phyloP scores from a whole-genome alignment of 2,888 invertebrate genomes.

The Saturnia pavonia region DNA sequence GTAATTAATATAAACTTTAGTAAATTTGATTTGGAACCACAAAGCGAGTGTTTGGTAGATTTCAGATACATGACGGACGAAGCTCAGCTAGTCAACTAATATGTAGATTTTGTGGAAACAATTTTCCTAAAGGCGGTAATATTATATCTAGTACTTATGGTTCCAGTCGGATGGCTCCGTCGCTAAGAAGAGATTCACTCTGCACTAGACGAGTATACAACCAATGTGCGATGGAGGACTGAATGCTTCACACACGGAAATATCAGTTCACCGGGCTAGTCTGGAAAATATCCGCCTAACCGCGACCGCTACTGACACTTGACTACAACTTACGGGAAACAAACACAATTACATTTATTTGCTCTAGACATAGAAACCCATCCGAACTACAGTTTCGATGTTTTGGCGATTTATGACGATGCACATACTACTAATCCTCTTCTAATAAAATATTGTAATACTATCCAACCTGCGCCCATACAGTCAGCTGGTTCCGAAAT shows the following conservation, averaged over 20 bases:
- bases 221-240: conserved; percentile 89
- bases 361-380: conserved; percentile 88
- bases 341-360: conserved; percentile 91
- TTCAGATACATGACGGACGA: conserved; percentile 93
- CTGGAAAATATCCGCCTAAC: conserved; percentile 92
- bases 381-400: conserved; percentile 88
- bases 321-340: conserved; percentile 84
- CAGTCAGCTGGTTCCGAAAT: conserved; percentile 84
- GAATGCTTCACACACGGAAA: conserved; percentile 85
- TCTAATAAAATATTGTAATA: conserved; percentile 88
- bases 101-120: conserved; percentile 90
- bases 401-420: conserved; percentile 85
- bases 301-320: conserved; percentile 92
- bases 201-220: conserved; percentile 89
- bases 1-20: conserved; percentile 91
- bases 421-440: conserved; percentile 67
- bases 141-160: conserved; percentile 92
- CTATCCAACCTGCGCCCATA: conserved; percentile 87
- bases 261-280: conserved; percentile 93
- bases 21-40: conserved; percentile 87
- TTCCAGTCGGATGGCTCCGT: conserved; percentile 88
- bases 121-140: conserved; percentile 85
- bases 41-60: conserved; percentile 85
- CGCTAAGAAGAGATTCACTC: conserved; percentile 86
- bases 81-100: conserved; percentile 86